These are phyloP conservation scores for Aspidiotus destructor DNA, from an alignment of 2,888 invertebrate species.

Conservation along the genomic window DNA sequence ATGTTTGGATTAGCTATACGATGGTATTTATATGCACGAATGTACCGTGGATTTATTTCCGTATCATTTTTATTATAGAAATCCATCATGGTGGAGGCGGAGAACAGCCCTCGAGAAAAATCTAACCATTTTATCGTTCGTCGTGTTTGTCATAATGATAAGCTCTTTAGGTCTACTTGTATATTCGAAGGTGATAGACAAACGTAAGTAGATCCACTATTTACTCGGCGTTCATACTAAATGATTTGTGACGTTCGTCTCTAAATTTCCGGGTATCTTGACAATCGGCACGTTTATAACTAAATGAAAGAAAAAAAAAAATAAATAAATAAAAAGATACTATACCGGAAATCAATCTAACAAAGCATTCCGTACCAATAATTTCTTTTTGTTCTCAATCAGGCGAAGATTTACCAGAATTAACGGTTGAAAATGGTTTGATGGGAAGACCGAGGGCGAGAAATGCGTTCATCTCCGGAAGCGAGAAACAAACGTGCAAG, in stretches of 20 bases:
- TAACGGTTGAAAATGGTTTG: conserved; percentile 35
- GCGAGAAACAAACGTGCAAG: conserved; percentile 41
- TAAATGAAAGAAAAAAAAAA: too few relatives aligned
- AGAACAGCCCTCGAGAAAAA: conserved; percentile 62
- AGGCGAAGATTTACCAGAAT: conserved; percentile 42
- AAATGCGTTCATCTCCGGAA: conserved; percentile 38
- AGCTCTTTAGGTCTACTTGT: conserved; percentile 45
- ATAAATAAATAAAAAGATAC: background rate
- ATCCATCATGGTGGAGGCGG: conserved; percentile 72
- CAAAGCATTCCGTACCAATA: background rate
- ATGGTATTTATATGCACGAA: too few relatives aligned
- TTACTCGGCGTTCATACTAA: too few relatives aligned
- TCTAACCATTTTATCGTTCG: conserved; percentile 47
- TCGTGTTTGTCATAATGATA: conserved; percentile 50
- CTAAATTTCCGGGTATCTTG: too few relatives aligned
- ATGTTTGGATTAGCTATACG: too few relatives aligned
- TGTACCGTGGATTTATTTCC: too few relatives aligned
- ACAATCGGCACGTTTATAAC: too few relatives aligned
- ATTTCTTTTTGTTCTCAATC: background rate
- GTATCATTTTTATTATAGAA: conserved; percentile 45
- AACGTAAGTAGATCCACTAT: conserved; percentile 38
- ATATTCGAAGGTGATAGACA: conserved; percentile 29
- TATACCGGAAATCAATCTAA: background rate
- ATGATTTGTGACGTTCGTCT: too few relatives aligned
- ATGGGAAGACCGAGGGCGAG: conserved; percentile 27